Evolutionary conservation across 2,113 vertebrate genomes (phyloP).

Genomic region (Esox niger): DNA sequence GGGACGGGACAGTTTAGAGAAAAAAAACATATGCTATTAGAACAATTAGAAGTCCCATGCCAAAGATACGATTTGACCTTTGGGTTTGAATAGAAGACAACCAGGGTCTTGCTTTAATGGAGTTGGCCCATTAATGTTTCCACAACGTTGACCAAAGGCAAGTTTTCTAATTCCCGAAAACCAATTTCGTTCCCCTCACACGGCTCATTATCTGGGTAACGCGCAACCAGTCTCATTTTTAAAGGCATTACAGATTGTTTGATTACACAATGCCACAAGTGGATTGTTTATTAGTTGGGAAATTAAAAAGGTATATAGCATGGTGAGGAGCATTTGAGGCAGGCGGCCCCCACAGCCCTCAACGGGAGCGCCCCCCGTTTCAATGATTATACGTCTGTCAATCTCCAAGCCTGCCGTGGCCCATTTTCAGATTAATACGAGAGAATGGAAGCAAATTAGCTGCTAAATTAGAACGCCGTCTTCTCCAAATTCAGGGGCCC

Average conservation of each 20-base stretch:
- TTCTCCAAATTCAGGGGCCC: slow-evolving; percentile 51
- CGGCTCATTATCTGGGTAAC: slow-evolving; percentile 54
- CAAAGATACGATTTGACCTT: slow-evolving; percentile 57
- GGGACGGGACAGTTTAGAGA: slow-evolving; percentile 38
- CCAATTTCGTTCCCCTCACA: slow-evolving; percentile 49
- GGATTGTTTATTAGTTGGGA: slow-evolving; percentile 64
- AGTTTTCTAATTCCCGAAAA: slow-evolving; percentile 60
- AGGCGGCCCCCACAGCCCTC: slow-evolving; percentile 40
- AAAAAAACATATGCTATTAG: slow-evolving; percentile 60
- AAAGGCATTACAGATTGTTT: slow-evolving; percentile 64
- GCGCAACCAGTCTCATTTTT: slow-evolving; percentile 63
- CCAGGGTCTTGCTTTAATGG: slow-evolving; percentile 33
- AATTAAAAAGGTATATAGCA: slow-evolving; percentile 69
- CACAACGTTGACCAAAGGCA: slow-evolving; percentile 16
- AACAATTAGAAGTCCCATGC: slow-evolving; percentile 56
- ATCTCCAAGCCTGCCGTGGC: slow-evolving; percentile 58
- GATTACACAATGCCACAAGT: slow-evolving; percentile 62
- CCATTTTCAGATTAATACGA: slow-evolving; percentile 69
- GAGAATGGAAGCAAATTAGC: slow-evolving; percentile 72
- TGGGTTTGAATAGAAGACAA: slow-evolving; percentile 55
- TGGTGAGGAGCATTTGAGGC: slow-evolving; percentile 35
- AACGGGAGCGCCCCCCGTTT: slow-evolving; percentile 38
- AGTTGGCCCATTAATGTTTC: slow-evolving; percentile 24
- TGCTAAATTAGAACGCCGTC: slow-evolving; percentile 63
- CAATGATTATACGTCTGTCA: slow-evolving; percentile 69